phyloP scores from a whole-genome alignment of 2,113 vertebrate genomes.

The Ammodramus savannarum region DNA sequence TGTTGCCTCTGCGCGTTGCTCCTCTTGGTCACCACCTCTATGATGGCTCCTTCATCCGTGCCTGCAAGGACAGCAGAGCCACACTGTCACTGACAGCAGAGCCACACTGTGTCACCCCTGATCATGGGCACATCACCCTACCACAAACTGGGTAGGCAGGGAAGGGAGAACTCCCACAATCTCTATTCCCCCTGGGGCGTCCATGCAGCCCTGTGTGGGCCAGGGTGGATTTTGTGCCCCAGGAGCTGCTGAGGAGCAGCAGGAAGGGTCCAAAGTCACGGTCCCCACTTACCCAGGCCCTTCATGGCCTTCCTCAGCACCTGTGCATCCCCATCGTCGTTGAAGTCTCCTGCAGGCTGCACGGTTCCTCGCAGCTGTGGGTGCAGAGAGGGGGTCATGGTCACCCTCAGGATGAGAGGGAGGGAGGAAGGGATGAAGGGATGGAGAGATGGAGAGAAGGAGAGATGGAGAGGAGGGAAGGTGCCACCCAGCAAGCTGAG shows the following conservation, averaged over 20 bases:
- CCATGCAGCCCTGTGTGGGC: fast-evolving
- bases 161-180: neutral
- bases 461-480: neutral
- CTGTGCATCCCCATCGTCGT: slow-evolving; percentile 85
- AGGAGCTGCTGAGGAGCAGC: neutral
- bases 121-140: fast-evolving
- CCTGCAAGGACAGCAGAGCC: slow-evolving; percentile 70
- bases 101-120: neutral
- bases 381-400: neutral
- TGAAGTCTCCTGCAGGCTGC: slow-evolving; percentile 67
- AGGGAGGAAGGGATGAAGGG: neutral
- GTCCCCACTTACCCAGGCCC: slow-evolving; percentile 81
- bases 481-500: slow-evolving; percentile 25
- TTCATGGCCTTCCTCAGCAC: slow-evolving; percentile 97
- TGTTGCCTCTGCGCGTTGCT: slow-evolving; percentile 91
- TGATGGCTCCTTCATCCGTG: slow-evolving; percentile 89
- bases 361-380: slow-evolving; percentile 85
- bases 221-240: neutral
- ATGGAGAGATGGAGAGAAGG: neutral
- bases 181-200: neutral
- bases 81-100: neutral
- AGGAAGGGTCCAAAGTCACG: neutral
- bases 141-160: neutral
- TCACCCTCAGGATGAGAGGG: neutral
- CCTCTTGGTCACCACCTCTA: slow-evolving; percentile 84